Evolutionary conservation across 2,797 vertebrate species (phyloP), one percentile per base, ranked within the genome.

Genomic region (Mycteria americana): DNA sequence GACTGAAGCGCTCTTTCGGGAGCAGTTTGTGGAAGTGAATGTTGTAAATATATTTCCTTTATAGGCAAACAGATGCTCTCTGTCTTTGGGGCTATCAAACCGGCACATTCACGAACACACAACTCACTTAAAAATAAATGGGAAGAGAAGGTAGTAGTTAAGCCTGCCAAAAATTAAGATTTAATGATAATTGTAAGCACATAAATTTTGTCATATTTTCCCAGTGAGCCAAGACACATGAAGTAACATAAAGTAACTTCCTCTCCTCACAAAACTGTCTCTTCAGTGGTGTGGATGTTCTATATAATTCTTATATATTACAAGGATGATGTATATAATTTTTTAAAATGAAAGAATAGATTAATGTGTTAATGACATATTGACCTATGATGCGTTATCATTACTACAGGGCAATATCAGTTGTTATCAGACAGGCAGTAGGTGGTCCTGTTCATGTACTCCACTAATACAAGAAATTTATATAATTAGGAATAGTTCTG

Each of bases 1-100:
- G 63, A 68, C 92, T 79, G 83, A 93, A 94, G 83, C 56, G 3
- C 83, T 93, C 83, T 88, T 93, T 81, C 0, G 76, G 90, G 94
- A 96, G 93, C 88, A 74, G 74, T 95, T 89, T 90, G 85, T 88
- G 77, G 39, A 89, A 95, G 80, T 59, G 70, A 82, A 63, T 67
- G 94, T 67, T 94, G 85, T 93, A 94, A 95, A 95, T 94, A 73
- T 86, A 85, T 93, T 96, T 92, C 77, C 88, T 94, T 93, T 94
- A 91, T 57, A 70, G 83, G 77, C 95, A 95, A 97, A 95, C 94
- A 97, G 95, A 95, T 85, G 59, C 56, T 92, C 67, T 85, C 88
- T 95, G 80, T 79, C 92, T 92, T 76, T 79, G 83, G 70, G 88
- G 37, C 93, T 63, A 63, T 96, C 83, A 94, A 92, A 92, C 59